Evolutionary conservation across 2,113 vertebrate species (phyloP).

Genomic region (Pogonocichla stellata): DNA sequence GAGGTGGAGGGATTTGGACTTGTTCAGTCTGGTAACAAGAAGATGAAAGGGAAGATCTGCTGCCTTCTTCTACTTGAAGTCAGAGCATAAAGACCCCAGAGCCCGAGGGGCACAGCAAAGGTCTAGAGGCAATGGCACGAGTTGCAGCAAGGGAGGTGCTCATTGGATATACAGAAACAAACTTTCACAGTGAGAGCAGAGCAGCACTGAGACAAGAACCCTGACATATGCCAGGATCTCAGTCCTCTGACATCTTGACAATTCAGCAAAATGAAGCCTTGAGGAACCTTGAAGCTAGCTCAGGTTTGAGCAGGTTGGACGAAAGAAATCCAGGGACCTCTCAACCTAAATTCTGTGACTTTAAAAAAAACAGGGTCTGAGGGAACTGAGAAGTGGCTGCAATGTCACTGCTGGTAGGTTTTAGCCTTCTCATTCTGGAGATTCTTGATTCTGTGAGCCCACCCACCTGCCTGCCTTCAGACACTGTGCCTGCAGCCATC

Average conservation of each 20-base stretch:
- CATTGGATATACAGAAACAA: not conserved
- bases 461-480: not conserved
- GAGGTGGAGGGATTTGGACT: not conserved
- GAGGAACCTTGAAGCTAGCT: not conserved
- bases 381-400: not conserved
- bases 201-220: not conserved
- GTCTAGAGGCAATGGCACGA: not conserved
- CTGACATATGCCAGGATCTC: not conserved
- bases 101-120: not conserved
- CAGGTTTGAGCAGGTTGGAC: not conserved
- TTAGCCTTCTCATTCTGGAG: not conserved
- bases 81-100: not conserved
- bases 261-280: not conserved
- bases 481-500: not conserved
- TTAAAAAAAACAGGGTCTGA: not conserved
- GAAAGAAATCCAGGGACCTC: not conserved
- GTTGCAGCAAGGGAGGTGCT: not conserved
- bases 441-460: not conserved
- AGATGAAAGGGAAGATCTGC: not conserved
- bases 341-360: not conserved
- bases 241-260: not conserved
- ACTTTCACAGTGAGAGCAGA: not conserved
- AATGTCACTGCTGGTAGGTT: not conserved
- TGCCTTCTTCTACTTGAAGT: not conserved
- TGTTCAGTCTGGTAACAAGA: not conserved